Percentiles rank a stretch among this genome's conserved stretches.
phyloP scores from a whole-genome alignment of 2,113 vertebrate genomes.

The Beaufortia kweichowensis region DNA sequence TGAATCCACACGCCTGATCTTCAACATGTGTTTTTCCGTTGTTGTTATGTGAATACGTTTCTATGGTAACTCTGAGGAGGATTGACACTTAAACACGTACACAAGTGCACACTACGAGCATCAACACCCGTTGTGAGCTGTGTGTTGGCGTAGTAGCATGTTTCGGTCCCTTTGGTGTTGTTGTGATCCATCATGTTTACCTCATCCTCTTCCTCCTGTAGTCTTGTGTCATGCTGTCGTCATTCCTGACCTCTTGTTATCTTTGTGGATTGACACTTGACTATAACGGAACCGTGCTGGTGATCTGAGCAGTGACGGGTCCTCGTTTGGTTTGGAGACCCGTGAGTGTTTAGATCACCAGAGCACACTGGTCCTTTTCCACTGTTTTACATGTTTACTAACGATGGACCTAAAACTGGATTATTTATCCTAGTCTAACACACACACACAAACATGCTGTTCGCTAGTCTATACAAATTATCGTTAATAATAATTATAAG shows the following conservation, averaged over 20 bases:
- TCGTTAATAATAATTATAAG: background rate
- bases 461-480: background rate
- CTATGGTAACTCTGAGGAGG: conserved; percentile 47
- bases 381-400: conserved; percentile 44
- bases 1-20: conserved; percentile 47
- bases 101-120: conserved; percentile 4
- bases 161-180: conserved; percentile 37
- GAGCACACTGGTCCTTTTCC: conserved; percentile 51
- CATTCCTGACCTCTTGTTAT: conserved; percentile 52
- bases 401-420: conserved; percentile 26
- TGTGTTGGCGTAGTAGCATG: conserved; percentile 43
- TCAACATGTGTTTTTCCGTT: conserved; percentile 6
- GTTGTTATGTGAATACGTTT: conserved; percentile 38
- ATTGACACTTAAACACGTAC: conserved; percentile 27
- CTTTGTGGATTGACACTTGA: conserved; percentile 47
- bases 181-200: conserved; percentile 26
- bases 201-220: conserved; percentile 17
- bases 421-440: conserved; percentile 40
- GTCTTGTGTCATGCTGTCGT: conserved; percentile 15
- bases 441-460: conserved; percentile 39
- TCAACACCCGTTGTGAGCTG: background rate
- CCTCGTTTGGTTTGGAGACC: conserved; percentile 25
- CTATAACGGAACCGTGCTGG: conserved; percentile 40
- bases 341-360: conserved; percentile 51
- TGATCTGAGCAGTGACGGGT: conserved; percentile 53